Evolutionary conservation across 2,797 vertebrate genomes (phyloP).

Genomic region (Merluccius polli): DNA sequence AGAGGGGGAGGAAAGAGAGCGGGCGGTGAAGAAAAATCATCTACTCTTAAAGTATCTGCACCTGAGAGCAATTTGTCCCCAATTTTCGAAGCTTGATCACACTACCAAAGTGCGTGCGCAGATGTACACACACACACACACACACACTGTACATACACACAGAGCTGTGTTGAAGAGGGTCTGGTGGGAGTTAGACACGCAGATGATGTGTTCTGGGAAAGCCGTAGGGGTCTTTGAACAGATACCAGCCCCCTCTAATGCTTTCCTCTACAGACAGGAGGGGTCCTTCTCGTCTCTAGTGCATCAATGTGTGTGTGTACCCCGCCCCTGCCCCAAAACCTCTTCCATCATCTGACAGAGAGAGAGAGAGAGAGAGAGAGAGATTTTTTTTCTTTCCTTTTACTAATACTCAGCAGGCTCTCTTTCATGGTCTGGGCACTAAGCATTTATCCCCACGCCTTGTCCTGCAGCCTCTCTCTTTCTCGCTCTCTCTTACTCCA

Average conservation of each 20-base stretch:
- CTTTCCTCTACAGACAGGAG: conserved; percentile 40
- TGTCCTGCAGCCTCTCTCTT: neutral
- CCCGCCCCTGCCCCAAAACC: conserved; percentile 11
- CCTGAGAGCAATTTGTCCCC: conserved; percentile 75
- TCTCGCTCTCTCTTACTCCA: neutral
- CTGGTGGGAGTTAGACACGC: conserved; percentile 71
- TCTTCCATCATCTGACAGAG: conserved; percentile 48
- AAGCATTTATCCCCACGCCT: conserved; percentile 15
- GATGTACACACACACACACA: conserved; percentile 35
- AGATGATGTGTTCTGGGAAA: conserved; percentile 72
- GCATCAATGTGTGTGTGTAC: conserved; percentile 16
- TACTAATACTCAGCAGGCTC: conserved; percentile 51
- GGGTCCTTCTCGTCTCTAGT: conserved; percentile 44
- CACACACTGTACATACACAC: conserved; percentile 7
- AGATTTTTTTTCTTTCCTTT: conserved; percentile 22
- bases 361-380: conserved; percentile 4
- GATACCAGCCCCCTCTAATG: conserved; percentile 50
- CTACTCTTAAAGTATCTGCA: conserved; percentile 65
- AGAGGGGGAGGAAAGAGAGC: conserved; percentile 23
- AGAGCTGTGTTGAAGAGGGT: conserved; percentile 34
- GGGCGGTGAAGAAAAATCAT: conserved; percentile 50
- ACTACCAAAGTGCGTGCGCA: conserved; percentile 55
- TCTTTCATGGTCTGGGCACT: conserved; percentile 53
- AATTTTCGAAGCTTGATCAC: conserved; percentile 70
- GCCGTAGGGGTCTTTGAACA: conserved; percentile 70